Conservation (phyloP, 2,888 invertebrate species). For the Therioaphis trifolii region DNA sequence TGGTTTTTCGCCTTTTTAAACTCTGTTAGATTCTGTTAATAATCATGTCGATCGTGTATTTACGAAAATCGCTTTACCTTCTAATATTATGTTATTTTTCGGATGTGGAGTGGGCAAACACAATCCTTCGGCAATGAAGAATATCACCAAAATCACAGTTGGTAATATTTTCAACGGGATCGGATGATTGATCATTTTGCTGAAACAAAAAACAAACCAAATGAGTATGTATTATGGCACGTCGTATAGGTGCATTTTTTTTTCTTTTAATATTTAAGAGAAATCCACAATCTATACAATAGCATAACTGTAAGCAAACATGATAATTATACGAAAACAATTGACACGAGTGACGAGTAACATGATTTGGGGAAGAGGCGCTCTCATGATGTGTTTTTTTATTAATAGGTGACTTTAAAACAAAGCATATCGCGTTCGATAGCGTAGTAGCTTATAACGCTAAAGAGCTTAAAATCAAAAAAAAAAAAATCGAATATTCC, state of each 20-base stretch:
- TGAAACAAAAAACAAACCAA: slow-evolving; percentile 23
- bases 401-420: too few species aligned
- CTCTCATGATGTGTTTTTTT: too few species aligned
- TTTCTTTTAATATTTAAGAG: too few species aligned
- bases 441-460: background rate
- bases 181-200: slow-evolving; percentile 32
- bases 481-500: background rate
- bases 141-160: background rate
- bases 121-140: background rate
- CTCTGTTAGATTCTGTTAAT: too few species aligned
- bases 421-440: background rate
- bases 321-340: too few species aligned
- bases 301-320: too few species aligned
- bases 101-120: slow-evolving; percentile 19
- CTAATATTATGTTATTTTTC: slow-evolving; percentile 30
- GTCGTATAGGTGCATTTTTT: too few species aligned
- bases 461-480: background rate
- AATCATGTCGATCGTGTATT: too few species aligned
- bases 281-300: too few species aligned
- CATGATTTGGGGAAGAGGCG: too few species aligned
- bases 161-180: background rate
- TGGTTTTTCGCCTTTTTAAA: too few species aligned
- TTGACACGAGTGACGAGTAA: too few species aligned
- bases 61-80: slow-evolving; percentile 21
- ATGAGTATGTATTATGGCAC: background rate